Percentiles rank a stretch among this genome's conserved stretches.
These are phyloP conservation scores for Coenonympha glycerion DNA, from an alignment of 2,888 invertebrate genomes.

Conservation along the genomic window DNA sequence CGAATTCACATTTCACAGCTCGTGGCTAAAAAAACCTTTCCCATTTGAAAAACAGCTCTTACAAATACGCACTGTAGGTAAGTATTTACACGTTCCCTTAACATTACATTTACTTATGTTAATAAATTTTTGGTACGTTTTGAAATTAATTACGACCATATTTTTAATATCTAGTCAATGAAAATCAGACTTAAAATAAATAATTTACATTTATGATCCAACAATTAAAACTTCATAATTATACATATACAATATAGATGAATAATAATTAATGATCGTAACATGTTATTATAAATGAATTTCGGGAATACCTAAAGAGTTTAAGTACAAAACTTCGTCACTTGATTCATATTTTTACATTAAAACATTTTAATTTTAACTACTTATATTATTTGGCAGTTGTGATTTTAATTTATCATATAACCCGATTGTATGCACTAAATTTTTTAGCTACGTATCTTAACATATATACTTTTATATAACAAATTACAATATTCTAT, in stretches of 20 bases:
- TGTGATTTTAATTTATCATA: conserved; percentile 61
- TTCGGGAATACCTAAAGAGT: conserved; percentile 45
- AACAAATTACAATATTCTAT: conserved; percentile 61
- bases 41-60: conserved; percentile 56
- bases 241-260: conserved; percentile 4
- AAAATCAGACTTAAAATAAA: conserved; percentile 18
- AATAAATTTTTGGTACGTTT: conserved; percentile 49
- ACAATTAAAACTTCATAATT: conserved; percentile 20
- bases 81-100: conserved; percentile 66
- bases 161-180: conserved; percentile 23
- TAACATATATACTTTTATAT: conserved; percentile 54
- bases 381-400: conserved; percentile 71
- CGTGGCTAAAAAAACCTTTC: conserved; percentile 39
- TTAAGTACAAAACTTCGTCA: conserved; percentile 61
- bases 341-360: conserved; percentile 55
- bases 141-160: conserved; percentile 31
- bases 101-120: conserved; percentile 37
- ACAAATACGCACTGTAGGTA: conserved; percentile 63
- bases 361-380: conserved; percentile 65
- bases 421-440: conserved; percentile 47
- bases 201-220: conserved; percentile 28
- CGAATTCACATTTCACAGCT: conserved; percentile 34
- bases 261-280: conserved; percentile 23
- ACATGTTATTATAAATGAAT: conserved; percentile 37
- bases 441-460: conserved; percentile 55